Conservation (phyloP, 2,797 vertebrate genomes). For the Pitangus sulphuratus region DNA sequence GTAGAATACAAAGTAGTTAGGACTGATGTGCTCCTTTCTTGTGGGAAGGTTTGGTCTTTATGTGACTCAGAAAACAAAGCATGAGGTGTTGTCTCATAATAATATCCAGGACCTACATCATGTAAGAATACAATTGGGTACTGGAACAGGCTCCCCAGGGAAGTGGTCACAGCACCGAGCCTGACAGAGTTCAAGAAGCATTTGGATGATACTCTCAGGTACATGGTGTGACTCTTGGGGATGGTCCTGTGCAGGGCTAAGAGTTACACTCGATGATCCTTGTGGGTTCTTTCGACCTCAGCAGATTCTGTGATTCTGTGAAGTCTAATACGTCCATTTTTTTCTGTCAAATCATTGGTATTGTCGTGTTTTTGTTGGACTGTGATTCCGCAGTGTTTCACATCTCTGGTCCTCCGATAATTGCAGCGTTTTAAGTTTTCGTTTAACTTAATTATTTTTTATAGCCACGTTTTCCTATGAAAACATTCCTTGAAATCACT, state of each 20-base stretch:
- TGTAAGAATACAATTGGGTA: neutral
- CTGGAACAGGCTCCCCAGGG: neutral
- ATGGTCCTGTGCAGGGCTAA: neutral
- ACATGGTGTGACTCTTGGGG: neutral
- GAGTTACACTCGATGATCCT: neutral
- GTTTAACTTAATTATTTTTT: fast-evolving
- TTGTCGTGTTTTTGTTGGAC: neutral
- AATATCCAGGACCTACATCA: neutral
- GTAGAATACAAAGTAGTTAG: neutral
- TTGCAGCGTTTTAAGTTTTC: neutral
- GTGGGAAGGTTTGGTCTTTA: neutral
- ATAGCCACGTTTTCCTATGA: neutral
- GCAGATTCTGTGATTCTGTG: neutral
- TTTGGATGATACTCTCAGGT: neutral
- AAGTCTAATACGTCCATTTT: neutral
- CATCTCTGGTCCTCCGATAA: neutral
- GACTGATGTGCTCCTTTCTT: neutral
- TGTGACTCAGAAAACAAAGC: neutral
- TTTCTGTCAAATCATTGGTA: neutral
- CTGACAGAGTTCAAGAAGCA: neutral
- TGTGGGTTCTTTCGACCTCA: neutral
- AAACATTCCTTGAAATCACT: neutral
- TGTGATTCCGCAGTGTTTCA: neutral
- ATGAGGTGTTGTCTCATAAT: neutral
- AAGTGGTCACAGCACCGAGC: neutral